These are phyloP conservation scores for Neogobius melanostomus DNA, from an alignment of 2,113 vertebrate genomes.

Conservation along the genomic window DNA sequence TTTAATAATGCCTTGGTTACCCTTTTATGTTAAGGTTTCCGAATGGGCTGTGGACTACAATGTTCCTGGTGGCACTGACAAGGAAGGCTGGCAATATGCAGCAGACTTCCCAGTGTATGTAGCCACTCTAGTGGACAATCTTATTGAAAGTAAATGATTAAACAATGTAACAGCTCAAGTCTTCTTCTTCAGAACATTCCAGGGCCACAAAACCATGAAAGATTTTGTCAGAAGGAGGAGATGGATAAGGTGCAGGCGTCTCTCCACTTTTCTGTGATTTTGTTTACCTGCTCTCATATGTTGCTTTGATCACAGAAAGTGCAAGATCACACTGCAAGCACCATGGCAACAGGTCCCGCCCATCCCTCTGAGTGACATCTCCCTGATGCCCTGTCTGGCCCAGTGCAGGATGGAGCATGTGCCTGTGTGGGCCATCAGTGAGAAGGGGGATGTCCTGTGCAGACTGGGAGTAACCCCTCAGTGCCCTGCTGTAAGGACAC, in stretches of 20 bases:
- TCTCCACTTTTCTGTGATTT: not conserved
- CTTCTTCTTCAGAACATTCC: slow-evolving; percentile 83
- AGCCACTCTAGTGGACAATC: not conserved
- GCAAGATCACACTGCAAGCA: slow-evolving; percentile 85
- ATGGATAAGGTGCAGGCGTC: slow-evolving; percentile 84
- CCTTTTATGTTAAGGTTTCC: slow-evolving; percentile 77
- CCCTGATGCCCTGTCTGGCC: slow-evolving; percentile 84
- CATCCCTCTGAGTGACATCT: slow-evolving; percentile 86
- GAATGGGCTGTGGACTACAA: slow-evolving; percentile 90
- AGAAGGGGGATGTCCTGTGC: slow-evolving; percentile 94
- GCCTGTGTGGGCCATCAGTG: slow-evolving; percentile 93
- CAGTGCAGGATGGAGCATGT: slow-evolving; percentile 75
- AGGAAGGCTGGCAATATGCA: slow-evolving; percentile 97
- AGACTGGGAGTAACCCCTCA: slow-evolving; percentile 84
- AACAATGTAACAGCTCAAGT: not conserved
- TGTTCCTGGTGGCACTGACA: slow-evolving; percentile 84
- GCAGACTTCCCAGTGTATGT: slow-evolving; percentile 94
- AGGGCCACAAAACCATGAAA: slow-evolving; percentile 95
- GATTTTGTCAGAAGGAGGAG: slow-evolving; percentile 93
- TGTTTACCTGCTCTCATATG: not conserved
- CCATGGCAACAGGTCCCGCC: slow-evolving; percentile 93
- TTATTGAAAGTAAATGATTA: not conserved
- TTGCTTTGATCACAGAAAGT: slow-evolving; percentile 80
- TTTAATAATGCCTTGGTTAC: not conserved
- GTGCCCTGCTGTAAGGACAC: slow-evolving; percentile 83